phyloP scores from a whole-genome alignment of 1,140 invertebrate genomes.

The Zaprionus nigranus region DNA sequence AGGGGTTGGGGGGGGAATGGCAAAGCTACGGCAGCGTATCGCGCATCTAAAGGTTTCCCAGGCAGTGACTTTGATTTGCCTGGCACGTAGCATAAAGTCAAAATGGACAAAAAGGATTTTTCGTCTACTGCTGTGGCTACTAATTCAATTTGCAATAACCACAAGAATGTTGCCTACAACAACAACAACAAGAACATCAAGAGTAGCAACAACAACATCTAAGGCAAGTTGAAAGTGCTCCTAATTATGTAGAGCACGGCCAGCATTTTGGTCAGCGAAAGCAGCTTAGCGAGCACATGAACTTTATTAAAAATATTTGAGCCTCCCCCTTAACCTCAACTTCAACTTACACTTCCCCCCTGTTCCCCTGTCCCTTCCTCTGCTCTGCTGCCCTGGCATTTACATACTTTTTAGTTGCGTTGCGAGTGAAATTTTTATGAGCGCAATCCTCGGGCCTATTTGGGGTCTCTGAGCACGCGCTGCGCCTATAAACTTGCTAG shows the following conservation, averaged over 20 bases:
- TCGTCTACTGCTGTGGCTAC: constrained; percentile 67
- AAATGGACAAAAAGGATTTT: constrained; percentile 73
- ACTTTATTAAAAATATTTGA: constrained; percentile 83
- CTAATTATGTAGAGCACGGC: constrained; percentile 70
- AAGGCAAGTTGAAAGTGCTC: constrained; percentile 47
- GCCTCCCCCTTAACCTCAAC: background rate
- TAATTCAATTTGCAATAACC: constrained; percentile 82
- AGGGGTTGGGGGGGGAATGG: background rate
- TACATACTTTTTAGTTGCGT: constrained; percentile 64
- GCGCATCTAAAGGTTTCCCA: constrained; percentile 5
- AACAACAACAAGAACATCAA: constrained; percentile 20
- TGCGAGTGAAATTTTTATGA: constrained; percentile 73
- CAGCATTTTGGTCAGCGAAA: constrained; percentile 69
- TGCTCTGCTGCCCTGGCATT: constrained; percentile 42
- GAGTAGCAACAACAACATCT: constrained; percentile 4
- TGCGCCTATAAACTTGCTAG: constrained; percentile 70
- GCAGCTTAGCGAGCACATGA: constrained; percentile 65
- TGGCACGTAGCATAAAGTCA: constrained; percentile 52
- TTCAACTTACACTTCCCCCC: background rate
- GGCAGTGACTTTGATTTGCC: constrained; percentile 66
- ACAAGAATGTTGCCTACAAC: constrained; percentile 39
- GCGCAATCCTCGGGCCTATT: constrained; percentile 36
- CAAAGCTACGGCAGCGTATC: background rate
- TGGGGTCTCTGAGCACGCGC: constrained; percentile 65
- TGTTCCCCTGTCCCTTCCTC: background rate